Conservation (phyloP, 2,888 invertebrate species). For the Stenotaenia linearis region DNA sequence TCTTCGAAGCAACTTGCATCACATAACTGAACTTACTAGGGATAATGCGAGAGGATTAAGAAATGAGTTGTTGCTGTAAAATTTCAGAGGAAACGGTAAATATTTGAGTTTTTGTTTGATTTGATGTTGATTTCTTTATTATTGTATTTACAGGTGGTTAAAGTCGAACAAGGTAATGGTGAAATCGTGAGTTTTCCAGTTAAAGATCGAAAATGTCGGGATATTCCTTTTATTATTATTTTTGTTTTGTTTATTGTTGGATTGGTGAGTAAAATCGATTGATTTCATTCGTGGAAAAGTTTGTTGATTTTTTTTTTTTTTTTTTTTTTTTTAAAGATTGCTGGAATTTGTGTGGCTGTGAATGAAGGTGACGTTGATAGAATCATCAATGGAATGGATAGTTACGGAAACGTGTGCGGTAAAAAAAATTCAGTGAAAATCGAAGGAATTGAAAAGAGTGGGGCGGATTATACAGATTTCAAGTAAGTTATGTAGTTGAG, state of each 20-base stretch:
- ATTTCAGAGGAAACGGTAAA: neutral
- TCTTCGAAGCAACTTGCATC: too few species aligned
- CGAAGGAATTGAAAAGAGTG: too few species aligned
- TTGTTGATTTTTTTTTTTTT: neutral
- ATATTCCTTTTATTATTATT: slow-evolving; percentile 54
- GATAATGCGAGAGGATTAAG: too few species aligned
- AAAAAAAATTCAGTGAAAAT: slow-evolving; percentile 49
- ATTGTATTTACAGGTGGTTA: neutral
- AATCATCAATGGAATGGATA: slow-evolving; percentile 59
- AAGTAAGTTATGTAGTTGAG: slow-evolving; percentile 37
- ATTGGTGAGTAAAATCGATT: slow-evolving; percentile 52
- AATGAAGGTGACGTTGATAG: slow-evolving; percentile 55
- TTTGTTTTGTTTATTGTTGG: slow-evolving; percentile 53
- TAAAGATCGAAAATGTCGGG: slow-evolving; percentile 52
- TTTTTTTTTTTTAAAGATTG: slow-evolving; percentile 43
- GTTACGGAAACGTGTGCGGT: slow-evolving; percentile 62
- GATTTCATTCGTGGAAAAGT: too few species aligned
- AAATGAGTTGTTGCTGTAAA: neutral
- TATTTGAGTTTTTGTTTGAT: neutral
- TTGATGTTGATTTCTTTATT: neutral
- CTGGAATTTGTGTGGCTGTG: slow-evolving; percentile 50
- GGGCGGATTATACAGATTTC: slow-evolving; percentile 43
- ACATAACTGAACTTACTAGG: too few species aligned
- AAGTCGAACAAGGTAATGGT: neutral
- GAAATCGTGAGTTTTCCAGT: slow-evolving; percentile 34